Base-by-base conservation (phyloP, 1,140 invertebrate genomes). In the Branchinecta lynchi region DNA sequence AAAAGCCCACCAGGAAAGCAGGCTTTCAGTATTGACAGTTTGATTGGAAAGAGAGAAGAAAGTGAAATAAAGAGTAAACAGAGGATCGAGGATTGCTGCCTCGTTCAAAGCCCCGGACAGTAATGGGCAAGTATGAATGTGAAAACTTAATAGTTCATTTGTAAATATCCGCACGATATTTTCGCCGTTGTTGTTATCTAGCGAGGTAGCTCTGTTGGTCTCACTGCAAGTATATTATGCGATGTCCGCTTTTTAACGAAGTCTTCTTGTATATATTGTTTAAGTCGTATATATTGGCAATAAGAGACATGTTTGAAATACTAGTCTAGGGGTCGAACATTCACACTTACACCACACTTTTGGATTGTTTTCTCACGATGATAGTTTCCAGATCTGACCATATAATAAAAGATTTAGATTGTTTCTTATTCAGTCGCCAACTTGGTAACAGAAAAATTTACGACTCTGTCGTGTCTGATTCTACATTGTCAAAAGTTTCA, bases 21-120 rank as follows among this genome's bases (percentile, higher is more conserved):
- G 9, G 66, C 67, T 9, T 71, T 71, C 44, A 71, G 71, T 65
- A 71, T 71, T 44, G 71, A 71, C 44, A 71, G 68, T 45, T 68
- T 71, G 51, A 71, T 71, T 43, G 71, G 71, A 7, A 71, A 69
- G 20, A 69, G 69, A 8, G 65, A 45, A 15, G 67, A 66, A 17
- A 60, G 17, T 60, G 51, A 60, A 15, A 20, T 60, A 60, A 60
- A 60, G 17, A 60, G 17, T 60, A 6, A 60, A 15, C 12, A 15
- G 17, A 60, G 17, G 17, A 60, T 20, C 12, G 51, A 60, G 51
- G 51, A 60, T 60, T 60, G 51, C 51, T 20, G 17, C 51, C 17
- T 60, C 32, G 5, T 32, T 32, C 32, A 32, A 32, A 32, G 32
- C 32, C 32, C 32, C 32, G 32, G 32, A 32, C 32, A 32, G 32